These are phyloP conservation scores for Morpho deidamia DNA, from an alignment of 2,888 invertebrate genomes.

Conservation along the genomic window DNA sequence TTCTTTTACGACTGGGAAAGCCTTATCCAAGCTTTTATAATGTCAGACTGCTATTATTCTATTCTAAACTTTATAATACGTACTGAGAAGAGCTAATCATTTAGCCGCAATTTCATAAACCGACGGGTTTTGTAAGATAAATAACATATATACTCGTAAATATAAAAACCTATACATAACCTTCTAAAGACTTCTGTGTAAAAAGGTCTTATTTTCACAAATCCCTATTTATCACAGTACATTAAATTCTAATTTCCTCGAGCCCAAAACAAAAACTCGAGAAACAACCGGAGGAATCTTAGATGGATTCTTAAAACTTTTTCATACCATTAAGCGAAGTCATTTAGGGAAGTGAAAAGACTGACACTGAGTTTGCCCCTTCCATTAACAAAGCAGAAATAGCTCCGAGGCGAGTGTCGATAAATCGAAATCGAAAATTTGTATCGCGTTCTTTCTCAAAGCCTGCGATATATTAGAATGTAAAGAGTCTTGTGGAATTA, in stretches of 20 bases:
- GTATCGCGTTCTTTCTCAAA: slow-evolving; percentile 4
- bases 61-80: too few relatives aligned
- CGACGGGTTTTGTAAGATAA: too few relatives aligned
- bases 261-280: slow-evolving; percentile 19
- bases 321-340: slow-evolving; percentile 40
- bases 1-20: too few relatives aligned
- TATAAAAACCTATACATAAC: too few relatives aligned
- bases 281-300: slow-evolving; percentile 25
- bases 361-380: slow-evolving; percentile 49
- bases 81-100: background rate
- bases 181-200: background rate
- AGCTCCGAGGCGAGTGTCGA: slow-evolving; percentile 46
- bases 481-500: too few relatives aligned
- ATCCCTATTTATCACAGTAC: slow-evolving; percentile 22
- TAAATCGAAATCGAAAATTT: slow-evolving; percentile 52
- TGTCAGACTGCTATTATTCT: too few relatives aligned
- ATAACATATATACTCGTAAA: too few relatives aligned
- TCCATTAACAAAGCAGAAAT: slow-evolving; percentile 57
- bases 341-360: slow-evolving; percentile 53
- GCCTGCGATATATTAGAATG: background rate
- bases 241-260: slow-evolving; percentile 23
- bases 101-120: too few relatives aligned
- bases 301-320: slow-evolving; percentile 29
- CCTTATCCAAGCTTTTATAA: too few relatives aligned
- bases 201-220: slow-evolving; percentile 2